Evolutionary conservation across 1,140 invertebrate genomes (phyloP), one percentile per base, ranked within the genome.

Genomic region (Liolophura sinensis): DNA sequence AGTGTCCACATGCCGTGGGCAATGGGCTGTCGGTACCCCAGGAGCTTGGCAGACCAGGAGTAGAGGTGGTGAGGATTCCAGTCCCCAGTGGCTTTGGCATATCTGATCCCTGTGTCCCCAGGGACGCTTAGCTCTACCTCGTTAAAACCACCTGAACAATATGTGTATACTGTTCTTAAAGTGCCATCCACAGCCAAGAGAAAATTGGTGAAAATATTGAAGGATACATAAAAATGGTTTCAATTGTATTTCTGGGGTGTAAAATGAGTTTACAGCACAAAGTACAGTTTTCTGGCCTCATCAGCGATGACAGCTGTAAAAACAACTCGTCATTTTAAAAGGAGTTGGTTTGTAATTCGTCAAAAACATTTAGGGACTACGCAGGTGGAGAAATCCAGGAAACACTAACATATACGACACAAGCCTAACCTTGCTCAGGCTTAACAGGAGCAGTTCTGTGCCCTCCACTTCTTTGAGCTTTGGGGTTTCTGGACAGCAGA

Each of bases 1-100:
- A 71, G 48, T n/a, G 69, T 69, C 72, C 72, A 74, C 67, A 74
- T 67, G 1, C 72, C 72, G 58, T 71, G 72, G 14, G 72, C 72
- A 48, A 74, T 74, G 47, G 69, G 72, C 25, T 64, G 31, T n/a
- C 57, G 60, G 52, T 65, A 74, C 24, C 72, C 72, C 40, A 74
- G 60, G 52, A 74, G 49, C 47, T 60, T 50, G 16, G 72, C 72
- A 24, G 60, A 65, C 72, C 67, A 71, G 6, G 40, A 49, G 48
- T 69, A 74, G 40, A 74, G 47, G 40, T 74, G 72, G 57, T 71
- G 72, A 7, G 72, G 72, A 55, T 71, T 74, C 67, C 69, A 74
- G 60, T 74, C 72, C 14, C 65, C 69, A 11, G 72, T 61, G 1
- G 67, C 54, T 1, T 47, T 46, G 7, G 72, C 72, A 61, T 71